Base-by-base conservation (phyloP, 2,113 vertebrate species). In the Acrocephalus arundinaceus region DNA sequence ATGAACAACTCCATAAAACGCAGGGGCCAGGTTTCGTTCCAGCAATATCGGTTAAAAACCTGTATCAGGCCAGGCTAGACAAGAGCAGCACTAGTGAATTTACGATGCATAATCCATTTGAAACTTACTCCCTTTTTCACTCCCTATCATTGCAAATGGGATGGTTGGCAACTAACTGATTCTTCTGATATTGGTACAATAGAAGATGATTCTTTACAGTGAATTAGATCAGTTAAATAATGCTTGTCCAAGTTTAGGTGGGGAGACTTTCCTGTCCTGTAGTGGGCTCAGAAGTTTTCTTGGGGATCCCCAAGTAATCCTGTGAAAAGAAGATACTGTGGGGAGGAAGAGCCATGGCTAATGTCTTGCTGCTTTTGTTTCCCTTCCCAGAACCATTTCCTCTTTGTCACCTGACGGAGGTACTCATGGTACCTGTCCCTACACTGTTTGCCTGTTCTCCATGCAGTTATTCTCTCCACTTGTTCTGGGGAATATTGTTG, bases 1-100 rank as follows among this genome's bases (percentile, higher is more conserved):
- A 95, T 89, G 87, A 95, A 95, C 66, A 95, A 87, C 37, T 46
- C 58, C 70, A 89, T 93, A 87, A 96, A 96, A 82, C 0, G 0
- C 51, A 85, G 46, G 46, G 66, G 16, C 37, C 71, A 73, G 45
- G 31, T 68, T 75, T 94, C 43, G 28, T 89, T 95, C 54, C 54
- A 82, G 35, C 33, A 74, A 3, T 67, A 55, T 75, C 55, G n/a
- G 57, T 68, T 90, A 15, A 85, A 73, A 74, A 65, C 5, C 0
- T 30, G 10, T 31, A 63, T 85, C 19, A 45, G 58, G 39, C 11
- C 45, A 68, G 39, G 31, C 4, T 58, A 31, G 9, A 90, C 63
- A 84, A 76, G 46, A 84, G 43, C 51, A 68, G 7, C 21, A 48
- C 37, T 11, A 28, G 66, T 57, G 33, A 82, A 85, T 82, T 85